phyloP scores from a whole-genome alignment of 1,140 invertebrate species.

The Panulirus ornatus region DNA sequence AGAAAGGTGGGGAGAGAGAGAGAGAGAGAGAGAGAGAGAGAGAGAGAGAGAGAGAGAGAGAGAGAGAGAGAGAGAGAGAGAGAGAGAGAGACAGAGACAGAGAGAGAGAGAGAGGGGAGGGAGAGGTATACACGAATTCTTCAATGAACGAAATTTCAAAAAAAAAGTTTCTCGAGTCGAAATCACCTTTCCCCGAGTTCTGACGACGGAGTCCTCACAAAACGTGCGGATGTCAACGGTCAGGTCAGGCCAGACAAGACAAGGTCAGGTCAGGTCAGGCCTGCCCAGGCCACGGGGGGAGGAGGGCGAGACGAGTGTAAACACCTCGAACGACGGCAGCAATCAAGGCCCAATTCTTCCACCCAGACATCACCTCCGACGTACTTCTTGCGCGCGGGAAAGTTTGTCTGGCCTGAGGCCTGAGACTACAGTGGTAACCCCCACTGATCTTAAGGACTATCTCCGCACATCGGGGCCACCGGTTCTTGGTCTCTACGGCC shows the following conservation, averaged over 20 bases:
- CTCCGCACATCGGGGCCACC: not conserved
- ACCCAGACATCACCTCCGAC: not conserved
- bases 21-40: too few relatives aligned
- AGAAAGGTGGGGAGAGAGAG: too few relatives aligned
- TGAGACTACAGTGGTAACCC: not conserved
- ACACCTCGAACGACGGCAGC: not conserved
- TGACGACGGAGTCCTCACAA: too few relatives aligned
- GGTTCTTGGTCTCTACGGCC: not conserved
- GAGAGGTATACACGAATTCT: not conserved
- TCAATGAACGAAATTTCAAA: too few relatives aligned
- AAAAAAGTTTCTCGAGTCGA: too few relatives aligned
- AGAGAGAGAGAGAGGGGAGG: not conserved
- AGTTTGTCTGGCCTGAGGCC: not conserved
- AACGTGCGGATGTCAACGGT: too few relatives aligned
- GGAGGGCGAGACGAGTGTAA: not conserved
- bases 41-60: too few relatives aligned
- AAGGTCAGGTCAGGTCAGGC: too few relatives aligned
- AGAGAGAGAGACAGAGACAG: not conserved
- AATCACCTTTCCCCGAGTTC: too few relatives aligned
- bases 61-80: too few relatives aligned
- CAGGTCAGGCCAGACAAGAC: too few relatives aligned
- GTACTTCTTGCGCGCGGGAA: not conserved
- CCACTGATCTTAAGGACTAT: not conserved
- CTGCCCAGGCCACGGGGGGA: too few relatives aligned
- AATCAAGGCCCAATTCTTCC: not conserved